Evolutionary conservation across 1,140 invertebrate species (phyloP), one percentile per base, ranked within the genome.

Genomic region (Dysdera silvatica): DNA sequence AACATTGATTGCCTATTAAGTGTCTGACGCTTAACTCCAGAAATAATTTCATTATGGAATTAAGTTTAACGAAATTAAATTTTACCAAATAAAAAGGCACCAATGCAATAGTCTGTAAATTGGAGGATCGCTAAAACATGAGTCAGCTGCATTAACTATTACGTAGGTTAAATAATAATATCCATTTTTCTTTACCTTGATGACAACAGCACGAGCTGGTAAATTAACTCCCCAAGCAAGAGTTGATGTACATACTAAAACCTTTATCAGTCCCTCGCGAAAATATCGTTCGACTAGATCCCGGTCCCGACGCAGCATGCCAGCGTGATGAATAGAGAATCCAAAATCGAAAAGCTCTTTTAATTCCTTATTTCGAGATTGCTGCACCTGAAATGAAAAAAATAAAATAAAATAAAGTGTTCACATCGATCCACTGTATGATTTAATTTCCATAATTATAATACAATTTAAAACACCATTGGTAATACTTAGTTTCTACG

Each of bases 201-300:
- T 99, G 49, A 99, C 87, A 62, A 99, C 96, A 56, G 91, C 93
- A 78, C 98, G 94, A 0, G 95, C 96, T 0, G 96, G 96, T 66
- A 99, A 80, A 80, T 99, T 99, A 0, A 99, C 95, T 69, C 97
- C 97, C 97, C 97, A 99, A 26, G 97, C 97, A 10, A 99, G 79
- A 0, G 97, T 99, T 1, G 96, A 90, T 0, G 97, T 99, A 77
- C 95, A 99, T 10, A 95, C 89, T 1, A 99, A 78, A 4, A 98
- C 92, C 73, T 91, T 92, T 37, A 98, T 87, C 56, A 87, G 79
- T 2, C 96, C 96, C 57, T 89, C 86, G 0, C 83, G 76, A 74
- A 97, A 97, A 68, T 87, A 86, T 73, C 89, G 89, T 75, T 97
- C 94, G 0, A 96, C 87, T 71, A 91, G 73, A 66, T 79, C 87